Evolutionary conservation across 2,888 invertebrate genomes (phyloP), one percentile per base, ranked within the genome.

Genomic region (Agrotis puta): DNA sequence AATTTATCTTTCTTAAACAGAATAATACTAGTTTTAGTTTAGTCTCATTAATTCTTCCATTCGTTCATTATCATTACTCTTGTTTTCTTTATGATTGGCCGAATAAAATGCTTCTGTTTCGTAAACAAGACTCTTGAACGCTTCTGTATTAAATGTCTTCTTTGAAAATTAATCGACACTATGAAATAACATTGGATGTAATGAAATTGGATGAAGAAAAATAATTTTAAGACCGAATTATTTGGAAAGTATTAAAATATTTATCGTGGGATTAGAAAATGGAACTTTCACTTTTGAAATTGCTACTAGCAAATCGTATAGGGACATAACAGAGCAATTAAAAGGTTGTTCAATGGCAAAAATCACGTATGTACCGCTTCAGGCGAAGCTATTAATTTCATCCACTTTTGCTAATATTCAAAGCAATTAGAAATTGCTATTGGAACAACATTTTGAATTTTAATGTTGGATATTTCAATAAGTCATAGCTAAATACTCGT

Each of bases 391-490:
- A 84, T 77, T 61, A 80, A 68, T 68, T 68, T 61, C 27, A 74
- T 83, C 75, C 62, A 83, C 62, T 83, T 79, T 79, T 74, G 81
- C 56, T 63, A 43, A 83, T 83, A 74, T 68, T 74, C 53, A 74
- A 54, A 80, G 83, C 83, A 83, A 83, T 79, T 79, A 79, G 68
- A 83, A 79, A 79, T 83, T 83, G 84, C 64, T 68, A 67, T 56
- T 68, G 68, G 51, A 68, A 80, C 27, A 80, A 63, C 57, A 63
- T 80, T 79, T 79, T 83, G 78, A 79, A 79, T 79, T 79, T 72
- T 79, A 78, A 82, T 82, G 79, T 79, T 79, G 54, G 65, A 79
- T 82, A 83, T 83, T 80, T 79, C 84, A 80, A 80, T 83, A 68
- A 83, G 50, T 80, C 64, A 83, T 68, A 59, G 81, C 64, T 79